Conservation (phyloP, 2,797 vertebrate genomes). For the Chrosomus eos region DNA sequence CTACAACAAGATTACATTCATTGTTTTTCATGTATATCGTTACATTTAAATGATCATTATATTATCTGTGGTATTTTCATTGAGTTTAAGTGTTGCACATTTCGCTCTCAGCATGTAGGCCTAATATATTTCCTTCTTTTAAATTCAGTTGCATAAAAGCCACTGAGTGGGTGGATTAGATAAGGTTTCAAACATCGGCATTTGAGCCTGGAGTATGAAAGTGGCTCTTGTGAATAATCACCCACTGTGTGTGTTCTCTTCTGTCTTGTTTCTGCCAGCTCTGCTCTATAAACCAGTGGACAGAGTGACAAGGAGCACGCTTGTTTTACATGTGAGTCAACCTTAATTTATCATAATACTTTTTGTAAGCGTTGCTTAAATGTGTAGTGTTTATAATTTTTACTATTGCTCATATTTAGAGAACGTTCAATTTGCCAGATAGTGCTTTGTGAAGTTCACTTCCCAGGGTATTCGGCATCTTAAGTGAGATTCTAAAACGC, state of each 20-base stretch:
- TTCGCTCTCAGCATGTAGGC: conserved; percentile 19
- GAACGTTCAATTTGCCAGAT: background rate
- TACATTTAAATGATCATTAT: background rate
- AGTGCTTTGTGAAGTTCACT: background rate
- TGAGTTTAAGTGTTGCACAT: conserved; percentile 4
- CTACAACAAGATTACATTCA: conserved; percentile 35
- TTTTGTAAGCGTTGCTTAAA: background rate
- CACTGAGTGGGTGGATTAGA: conserved; percentile 40
- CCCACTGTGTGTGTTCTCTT: conserved; percentile 30
- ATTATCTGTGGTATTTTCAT: conserved; percentile 6
- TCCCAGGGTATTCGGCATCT: background rate
- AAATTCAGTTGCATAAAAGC: conserved; percentile 14
- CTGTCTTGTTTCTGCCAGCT: conserved; percentile 72
- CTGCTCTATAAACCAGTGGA: conserved; percentile 97
- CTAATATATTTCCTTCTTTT: conserved; percentile 3
- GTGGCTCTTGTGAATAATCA: conserved; percentile 44
- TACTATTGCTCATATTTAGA: background rate
- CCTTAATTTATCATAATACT: background rate
- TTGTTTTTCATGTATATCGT: conserved; percentile 3
- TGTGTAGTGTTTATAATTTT: background rate
- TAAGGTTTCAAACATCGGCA: conserved; percentile 35
- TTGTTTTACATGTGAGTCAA: conserved; percentile 94
- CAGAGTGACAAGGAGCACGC: conserved; percentile 94
- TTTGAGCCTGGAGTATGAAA: conserved; percentile 24
- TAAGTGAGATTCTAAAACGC: background rate